Evolutionary conservation across 2,888 invertebrate species (phyloP).

Genomic region (Gryllus longicercus): DNA sequence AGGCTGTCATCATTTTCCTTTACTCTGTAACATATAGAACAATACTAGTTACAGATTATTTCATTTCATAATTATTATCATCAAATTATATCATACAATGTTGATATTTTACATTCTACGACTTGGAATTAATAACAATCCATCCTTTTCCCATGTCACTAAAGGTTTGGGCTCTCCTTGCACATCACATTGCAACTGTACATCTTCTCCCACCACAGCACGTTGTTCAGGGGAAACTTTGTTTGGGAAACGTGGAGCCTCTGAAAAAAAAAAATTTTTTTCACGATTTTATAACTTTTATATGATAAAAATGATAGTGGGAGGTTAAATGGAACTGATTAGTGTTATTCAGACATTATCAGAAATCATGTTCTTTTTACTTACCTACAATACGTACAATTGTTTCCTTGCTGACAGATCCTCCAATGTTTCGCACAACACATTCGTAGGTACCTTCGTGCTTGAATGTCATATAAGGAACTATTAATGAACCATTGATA

Average conservation of each 20-base stretch:
- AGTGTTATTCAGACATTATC: neutral
- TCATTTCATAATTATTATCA: neutral
- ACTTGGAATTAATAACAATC: constrained; percentile 42
- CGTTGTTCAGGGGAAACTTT: constrained; percentile 22
- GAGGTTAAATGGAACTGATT: neutral
- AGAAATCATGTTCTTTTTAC: constrained; percentile 30
- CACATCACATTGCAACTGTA: constrained; percentile 47
- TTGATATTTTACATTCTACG: constrained; percentile 18
- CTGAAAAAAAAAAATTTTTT: constrained; percentile 27
- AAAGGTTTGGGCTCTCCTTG: constrained; percentile 49
- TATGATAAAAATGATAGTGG: too few relatives aligned
- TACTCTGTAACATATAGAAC: constrained; percentile 28
- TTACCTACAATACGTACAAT: constrained; percentile 51
- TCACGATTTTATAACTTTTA: too few relatives aligned
- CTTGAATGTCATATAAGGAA: constrained; percentile 26
- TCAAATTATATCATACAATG: constrained; percentile 24
- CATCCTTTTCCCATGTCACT: constrained; percentile 51
- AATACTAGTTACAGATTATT: neutral
- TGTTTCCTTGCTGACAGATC: constrained; percentile 48
- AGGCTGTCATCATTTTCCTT: constrained; percentile 38
- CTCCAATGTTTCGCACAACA: constrained; percentile 47
- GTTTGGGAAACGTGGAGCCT: constrained; percentile 32
- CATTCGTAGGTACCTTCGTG: constrained; percentile 49
- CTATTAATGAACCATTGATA: constrained; percentile 30
- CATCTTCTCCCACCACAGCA: constrained; percentile 41